phyloP scores from a whole-genome alignment of 37 sponge, comb jelly and placozoan genomes.

The Eunapius fragilis region DNA sequence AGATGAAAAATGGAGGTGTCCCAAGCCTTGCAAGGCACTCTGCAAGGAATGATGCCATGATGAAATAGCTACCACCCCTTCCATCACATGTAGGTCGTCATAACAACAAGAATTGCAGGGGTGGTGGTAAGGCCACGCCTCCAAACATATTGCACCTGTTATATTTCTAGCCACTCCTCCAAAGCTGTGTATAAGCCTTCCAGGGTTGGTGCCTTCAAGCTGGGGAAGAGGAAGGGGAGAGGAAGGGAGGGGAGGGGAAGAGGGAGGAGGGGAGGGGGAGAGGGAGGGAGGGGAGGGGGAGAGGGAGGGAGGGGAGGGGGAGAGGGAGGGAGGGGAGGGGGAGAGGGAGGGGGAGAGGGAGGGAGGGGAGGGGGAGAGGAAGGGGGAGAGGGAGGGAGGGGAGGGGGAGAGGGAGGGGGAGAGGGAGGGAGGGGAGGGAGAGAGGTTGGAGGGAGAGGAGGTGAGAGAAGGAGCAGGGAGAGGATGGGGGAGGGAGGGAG shows the following conservation, averaged over 20 bases:
- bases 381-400: neutral
- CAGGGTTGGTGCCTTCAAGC: constrained; percentile 73
- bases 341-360: too few species aligned
- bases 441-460: neutral
- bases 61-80: neutral
- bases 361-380: too few species aligned
- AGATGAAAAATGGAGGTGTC: constrained; percentile 69
- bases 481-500: neutral
- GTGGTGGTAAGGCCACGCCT: too few species aligned
- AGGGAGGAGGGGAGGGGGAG: neutral
- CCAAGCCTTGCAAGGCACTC: constrained; percentile 79
- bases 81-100: neutral
- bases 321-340: too few species aligned
- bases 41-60: neutral
- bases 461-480: neutral
- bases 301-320: too few species aligned
- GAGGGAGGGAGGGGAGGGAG: neutral
- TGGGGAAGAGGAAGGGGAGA: neutral
- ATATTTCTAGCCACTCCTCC: constrained; percentile 88
- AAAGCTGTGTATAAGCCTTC: constrained; percentile 47
- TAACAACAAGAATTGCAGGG: too few species aligned
- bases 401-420: neutral
- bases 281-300: too few species aligned
- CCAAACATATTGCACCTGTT: constrained; percentile 29
- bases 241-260: neutral